Conservation (phyloP, 2,888 invertebrate genomes). For the Pristionchus arcanus region DNA sequence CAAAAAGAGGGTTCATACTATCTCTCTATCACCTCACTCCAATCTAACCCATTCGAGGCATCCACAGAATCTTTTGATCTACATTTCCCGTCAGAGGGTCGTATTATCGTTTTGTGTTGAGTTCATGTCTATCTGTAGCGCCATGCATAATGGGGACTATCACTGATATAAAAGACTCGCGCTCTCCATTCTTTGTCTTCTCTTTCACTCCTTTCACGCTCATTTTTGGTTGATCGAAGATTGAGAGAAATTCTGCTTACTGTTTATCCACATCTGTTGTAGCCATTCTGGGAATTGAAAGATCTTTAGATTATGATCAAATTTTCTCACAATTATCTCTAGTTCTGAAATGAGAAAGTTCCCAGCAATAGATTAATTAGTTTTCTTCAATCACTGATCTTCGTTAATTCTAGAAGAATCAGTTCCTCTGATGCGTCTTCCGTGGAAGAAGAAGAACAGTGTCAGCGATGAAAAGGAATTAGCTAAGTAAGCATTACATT, state of each 20-base stretch:
- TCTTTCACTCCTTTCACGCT: background rate
- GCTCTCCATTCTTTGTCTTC: background rate
- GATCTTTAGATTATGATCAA: background rate
- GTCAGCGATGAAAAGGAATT: constrained; percentile 24
- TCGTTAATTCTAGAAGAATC: background rate
- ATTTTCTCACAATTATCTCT: background rate
- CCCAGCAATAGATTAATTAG: background rate
- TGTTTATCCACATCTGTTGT: background rate
- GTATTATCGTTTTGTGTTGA: constrained; percentile 5
- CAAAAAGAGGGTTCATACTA: constrained; percentile 10
- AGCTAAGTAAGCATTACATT: background rate
- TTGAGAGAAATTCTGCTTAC: background rate
- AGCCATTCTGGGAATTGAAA: background rate
- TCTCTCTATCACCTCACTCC: background rate
- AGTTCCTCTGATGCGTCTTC: constrained; percentile 36
- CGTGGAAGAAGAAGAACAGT: constrained; percentile 44
- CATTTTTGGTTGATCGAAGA: background rate
- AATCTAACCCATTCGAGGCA: background rate
- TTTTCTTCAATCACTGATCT: background rate
- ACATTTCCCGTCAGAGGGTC: background rate
- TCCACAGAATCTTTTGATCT: background rate
- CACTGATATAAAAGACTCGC: background rate
- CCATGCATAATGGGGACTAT: background rate
- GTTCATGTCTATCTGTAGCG: constrained; percentile 11
- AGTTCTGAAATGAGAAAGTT: too few relatives aligned